phyloP scores from a whole-genome alignment of 2,113 vertebrate species.

The Xerus inauris region DNA sequence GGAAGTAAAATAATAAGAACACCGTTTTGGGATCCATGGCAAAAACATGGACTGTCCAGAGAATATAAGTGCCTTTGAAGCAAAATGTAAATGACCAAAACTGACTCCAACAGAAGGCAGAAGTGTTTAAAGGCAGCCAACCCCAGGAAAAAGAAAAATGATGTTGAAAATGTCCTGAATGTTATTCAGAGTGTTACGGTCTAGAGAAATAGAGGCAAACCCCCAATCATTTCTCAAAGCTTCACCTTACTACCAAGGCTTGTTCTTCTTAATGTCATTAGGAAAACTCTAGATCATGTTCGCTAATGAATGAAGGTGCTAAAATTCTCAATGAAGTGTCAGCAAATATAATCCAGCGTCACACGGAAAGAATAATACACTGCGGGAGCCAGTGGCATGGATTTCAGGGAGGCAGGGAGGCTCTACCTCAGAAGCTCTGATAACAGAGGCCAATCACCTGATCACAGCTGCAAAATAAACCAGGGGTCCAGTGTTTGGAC shows the following conservation, averaged over 20 bases:
- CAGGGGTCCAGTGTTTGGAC: neutral
- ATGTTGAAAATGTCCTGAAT: neutral
- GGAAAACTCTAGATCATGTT: neutral
- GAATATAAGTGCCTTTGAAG: neutral
- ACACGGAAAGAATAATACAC: no score
- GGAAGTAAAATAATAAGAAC: neutral
- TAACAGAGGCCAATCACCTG: neutral
- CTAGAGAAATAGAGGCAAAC: neutral
- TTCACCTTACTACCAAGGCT: neutral
- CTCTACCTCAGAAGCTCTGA: neutral
- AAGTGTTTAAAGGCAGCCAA: neutral
- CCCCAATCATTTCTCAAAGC: neutral
- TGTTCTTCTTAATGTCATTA: neutral
- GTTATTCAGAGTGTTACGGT: neutral
- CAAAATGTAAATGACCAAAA: neutral
- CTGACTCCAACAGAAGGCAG: neutral
- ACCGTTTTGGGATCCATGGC: no score
- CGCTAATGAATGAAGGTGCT: neutral
- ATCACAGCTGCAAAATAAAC: neutral
- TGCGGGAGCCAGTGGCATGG: no score
- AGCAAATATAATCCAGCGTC: no score
- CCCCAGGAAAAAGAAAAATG: neutral
- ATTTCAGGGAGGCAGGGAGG: neutral
- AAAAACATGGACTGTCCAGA: neutral
- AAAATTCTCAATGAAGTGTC: no score